Percentiles rank a stretch among this genome's conserved stretches.
These are phyloP conservation scores for Netelia fuscicornis DNA, from an alignment of 2,888 invertebrate genomes.

Conservation along the genomic window DNA sequence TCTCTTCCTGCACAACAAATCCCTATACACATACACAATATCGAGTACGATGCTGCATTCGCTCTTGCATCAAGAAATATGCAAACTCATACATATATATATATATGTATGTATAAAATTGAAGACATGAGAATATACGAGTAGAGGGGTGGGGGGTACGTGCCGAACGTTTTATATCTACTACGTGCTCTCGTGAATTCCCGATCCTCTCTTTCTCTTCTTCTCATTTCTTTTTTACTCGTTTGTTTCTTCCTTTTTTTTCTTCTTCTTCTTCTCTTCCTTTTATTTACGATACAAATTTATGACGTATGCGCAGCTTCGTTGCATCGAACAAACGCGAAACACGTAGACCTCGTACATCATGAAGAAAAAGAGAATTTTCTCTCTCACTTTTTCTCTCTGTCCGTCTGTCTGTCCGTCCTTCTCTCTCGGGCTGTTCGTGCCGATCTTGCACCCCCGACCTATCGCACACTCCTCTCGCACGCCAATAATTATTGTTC, in stretches of 20 bases:
- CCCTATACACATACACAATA: conserved; percentile 25
- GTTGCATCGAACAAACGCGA: conserved; percentile 61
- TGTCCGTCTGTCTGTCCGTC: no score
- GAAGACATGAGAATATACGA: conserved; percentile 15
- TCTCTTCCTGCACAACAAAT: background rate
- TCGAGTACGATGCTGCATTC: conserved; percentile 17
- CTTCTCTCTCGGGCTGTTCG: conserved; percentile 23
- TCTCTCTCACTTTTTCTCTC: no score
- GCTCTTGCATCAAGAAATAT: conserved; percentile 48
- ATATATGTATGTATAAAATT: conserved; percentile 6
- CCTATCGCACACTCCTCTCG: conserved; percentile 58
- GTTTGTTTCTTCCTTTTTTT: no score
- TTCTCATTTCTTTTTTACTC: background rate
- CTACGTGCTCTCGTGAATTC: conserved; percentile 61
- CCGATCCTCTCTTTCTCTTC: conserved; percentile 44
- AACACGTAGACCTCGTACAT: conserved; percentile 64
- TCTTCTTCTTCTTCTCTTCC: no score
- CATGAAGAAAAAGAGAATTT: conserved; percentile 35
- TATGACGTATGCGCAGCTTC: conserved; percentile 46
- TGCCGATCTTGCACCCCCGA: conserved; percentile 44
- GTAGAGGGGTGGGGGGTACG: conserved; percentile 12
- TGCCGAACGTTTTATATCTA: conserved; percentile 59
- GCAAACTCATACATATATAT: conserved; percentile 4
- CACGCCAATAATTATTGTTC: conserved; percentile 53
- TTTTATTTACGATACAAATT: conserved; percentile 51